phyloP scores from a whole-genome alignment of 2,113 vertebrate genomes.

The Falcunculus frontatus region DNA sequence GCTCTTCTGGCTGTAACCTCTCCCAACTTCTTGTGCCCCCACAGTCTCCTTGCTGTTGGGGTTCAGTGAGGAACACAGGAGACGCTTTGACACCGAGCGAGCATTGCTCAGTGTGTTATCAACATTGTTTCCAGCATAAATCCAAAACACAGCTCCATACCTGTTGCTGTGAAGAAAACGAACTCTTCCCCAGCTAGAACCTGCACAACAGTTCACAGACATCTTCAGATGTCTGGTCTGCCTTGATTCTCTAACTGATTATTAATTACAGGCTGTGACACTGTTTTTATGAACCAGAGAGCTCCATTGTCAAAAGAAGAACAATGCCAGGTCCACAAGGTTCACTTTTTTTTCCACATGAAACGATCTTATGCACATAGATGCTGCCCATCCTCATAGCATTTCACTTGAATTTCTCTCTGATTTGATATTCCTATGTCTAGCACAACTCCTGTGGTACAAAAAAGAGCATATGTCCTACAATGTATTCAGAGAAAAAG shows the following conservation, averaged over 20 bases:
- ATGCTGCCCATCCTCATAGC: neutral
- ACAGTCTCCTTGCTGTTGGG: neutral
- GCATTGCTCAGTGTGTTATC: neutral
- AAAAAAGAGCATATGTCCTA: neutral
- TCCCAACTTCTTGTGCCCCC: neutral
- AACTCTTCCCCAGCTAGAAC: neutral
- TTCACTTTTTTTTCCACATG: neutral
- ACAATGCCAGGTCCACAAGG: neutral
- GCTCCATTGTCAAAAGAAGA: neutral
- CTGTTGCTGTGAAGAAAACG: neutral
- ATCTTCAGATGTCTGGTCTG: neutral
- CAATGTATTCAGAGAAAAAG: neutral
- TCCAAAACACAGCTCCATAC: neutral
- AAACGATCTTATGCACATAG: neutral
- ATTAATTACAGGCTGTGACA: neutral
- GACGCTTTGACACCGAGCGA: neutral
- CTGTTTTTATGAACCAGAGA: neutral
- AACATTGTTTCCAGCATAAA: neutral
- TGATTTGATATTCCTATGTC: neutral
- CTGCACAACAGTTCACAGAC: neutral
- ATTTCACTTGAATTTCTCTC: neutral
- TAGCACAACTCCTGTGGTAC: neutral
- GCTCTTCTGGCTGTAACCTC: neutral
- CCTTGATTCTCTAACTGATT: neutral
- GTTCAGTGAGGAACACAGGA: neutral